Base-by-base conservation (phyloP, 2,888 invertebrate genomes). In the Phanerotoma sp. region DNA sequence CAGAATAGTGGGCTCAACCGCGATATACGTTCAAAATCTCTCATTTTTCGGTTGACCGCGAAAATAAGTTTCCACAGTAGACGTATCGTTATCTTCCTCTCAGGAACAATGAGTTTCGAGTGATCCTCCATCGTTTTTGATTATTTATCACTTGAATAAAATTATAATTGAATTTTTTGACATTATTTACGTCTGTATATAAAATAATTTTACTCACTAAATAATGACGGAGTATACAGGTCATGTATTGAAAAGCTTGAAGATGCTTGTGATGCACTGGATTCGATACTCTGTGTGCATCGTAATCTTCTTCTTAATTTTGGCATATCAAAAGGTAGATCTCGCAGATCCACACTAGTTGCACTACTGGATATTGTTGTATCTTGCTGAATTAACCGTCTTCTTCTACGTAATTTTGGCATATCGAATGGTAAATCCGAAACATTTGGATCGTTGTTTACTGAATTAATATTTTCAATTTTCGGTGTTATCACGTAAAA, bases 321-420 rank as follows among this genome's bases (percentile, higher is more conserved):
- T 25, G 93, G 93, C 93, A 93, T 93, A 75, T 93, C 93, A 75
- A 93, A 93, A 53, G 93, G 93, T 71, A 93, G 81, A 73, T 93
- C 86, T 61, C 88, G 82, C 48, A 92, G 79, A 73, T 93, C 92
- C 38, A 91, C 88, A 11, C 86, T 87, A 7, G 86, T 86, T 37
- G 86, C 85, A 68, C 86, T 86, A 33, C 86, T 84, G 5, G 86
- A 86, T 63, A 89, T 89, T 50, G 88, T 88, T 9, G 80, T 80
- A 60, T 82, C 85, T 71, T 85, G 85, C 69, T 87, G 86, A 66
- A 86, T 70, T 18, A 84, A 83, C 55, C 86, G 78, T 67, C 87
- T 83, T 67, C 86, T 79, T 60, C 91, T 81, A 54, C 91, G 81
- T 62, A 93, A 77, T 75, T 93, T 93, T 45, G 93, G 93, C 92